phyloP scores from a whole-genome alignment of 2,797 vertebrate species.

The Sebastes trivittatus region DNA sequence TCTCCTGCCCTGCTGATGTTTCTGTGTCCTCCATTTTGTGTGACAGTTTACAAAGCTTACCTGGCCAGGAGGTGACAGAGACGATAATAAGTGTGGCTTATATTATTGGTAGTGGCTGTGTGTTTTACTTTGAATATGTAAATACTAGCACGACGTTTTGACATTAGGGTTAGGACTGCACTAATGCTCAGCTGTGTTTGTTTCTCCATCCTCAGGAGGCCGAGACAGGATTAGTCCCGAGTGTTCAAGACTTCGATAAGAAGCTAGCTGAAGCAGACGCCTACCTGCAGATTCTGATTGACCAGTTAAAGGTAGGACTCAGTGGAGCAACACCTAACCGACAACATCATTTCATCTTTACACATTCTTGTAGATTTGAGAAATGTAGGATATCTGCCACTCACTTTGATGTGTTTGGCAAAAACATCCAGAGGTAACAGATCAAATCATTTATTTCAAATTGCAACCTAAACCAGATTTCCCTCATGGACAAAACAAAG shows the following conservation, averaged over 20 bases:
- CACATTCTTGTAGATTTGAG: background rate
- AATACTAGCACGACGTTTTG: conserved; percentile 8
- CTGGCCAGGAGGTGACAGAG: conserved; percentile 29
- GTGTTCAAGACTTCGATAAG: conserved; percentile 98
- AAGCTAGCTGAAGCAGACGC: conserved; percentile 98
- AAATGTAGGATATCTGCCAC: background rate
- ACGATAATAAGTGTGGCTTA: background rate
- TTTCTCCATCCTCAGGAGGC: conserved; percentile 86
- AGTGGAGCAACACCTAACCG: background rate
- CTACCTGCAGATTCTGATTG: conserved; percentile 98
- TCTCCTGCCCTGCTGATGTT: conserved; percentile 67
- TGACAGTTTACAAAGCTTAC: conserved; percentile 46
- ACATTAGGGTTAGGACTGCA: background rate
- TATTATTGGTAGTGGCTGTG: conserved; percentile 2
- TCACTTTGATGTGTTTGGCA: background rate
- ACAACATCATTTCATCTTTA: background rate
- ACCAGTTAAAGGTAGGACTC: conserved; percentile 92
- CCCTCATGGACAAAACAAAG: too few relatives aligned
- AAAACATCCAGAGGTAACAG: background rate
- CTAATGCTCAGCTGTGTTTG: conserved; percentile 30
- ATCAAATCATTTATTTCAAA: background rate
- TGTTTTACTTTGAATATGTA: conserved; percentile 46
- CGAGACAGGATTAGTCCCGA: conserved; percentile 95
- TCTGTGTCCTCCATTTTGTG: conserved; percentile 62
- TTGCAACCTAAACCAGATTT: background rate